phyloP scores from a whole-genome alignment of 2,797 vertebrate species.

The Scarus forsteni region DNA sequence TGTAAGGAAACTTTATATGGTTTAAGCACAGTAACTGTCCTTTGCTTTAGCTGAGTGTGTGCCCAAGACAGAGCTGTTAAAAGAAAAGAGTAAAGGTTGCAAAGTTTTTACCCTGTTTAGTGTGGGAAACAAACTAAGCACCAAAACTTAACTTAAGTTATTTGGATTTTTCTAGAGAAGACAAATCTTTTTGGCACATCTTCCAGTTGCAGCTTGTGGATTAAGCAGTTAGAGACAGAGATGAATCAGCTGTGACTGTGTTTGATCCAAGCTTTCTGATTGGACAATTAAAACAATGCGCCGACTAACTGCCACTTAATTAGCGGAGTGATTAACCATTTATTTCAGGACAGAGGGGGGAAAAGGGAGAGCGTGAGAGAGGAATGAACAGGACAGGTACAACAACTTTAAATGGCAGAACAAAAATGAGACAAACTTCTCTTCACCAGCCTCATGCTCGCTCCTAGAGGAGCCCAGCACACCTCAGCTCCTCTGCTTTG shows the following conservation, averaged over 20 bases:
- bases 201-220: conserved; percentile 76
- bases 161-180: conserved; percentile 53
- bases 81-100: not conserved
- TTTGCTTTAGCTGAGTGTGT: not conserved
- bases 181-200: conserved; percentile 70
- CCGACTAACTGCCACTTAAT: conserved; percentile 85
- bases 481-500: conserved; percentile 51
- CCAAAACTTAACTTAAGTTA: conserved; percentile 59
- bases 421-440: conserved; percentile 53
- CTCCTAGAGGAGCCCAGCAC: conserved; percentile 54
- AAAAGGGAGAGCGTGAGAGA: conserved; percentile 20
- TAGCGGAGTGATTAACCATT: conserved; percentile 85
- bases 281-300: conserved; percentile 86
- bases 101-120: conserved; percentile 7
- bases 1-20: not conserved
- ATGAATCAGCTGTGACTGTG: conserved; percentile 83
- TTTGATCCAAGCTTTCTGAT: conserved; percentile 84
- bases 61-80: not conserved
- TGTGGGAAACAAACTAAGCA: conserved; percentile 10
- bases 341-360: conserved; percentile 75
- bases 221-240: conserved; percentile 73
- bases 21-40: not conserved
- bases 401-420: conserved; percentile 63
- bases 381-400: conserved; percentile 53
- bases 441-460: not conserved